phyloP scores from a whole-genome alignment of 2,888 invertebrate species.

The Halictus quadricinctus region DNA sequence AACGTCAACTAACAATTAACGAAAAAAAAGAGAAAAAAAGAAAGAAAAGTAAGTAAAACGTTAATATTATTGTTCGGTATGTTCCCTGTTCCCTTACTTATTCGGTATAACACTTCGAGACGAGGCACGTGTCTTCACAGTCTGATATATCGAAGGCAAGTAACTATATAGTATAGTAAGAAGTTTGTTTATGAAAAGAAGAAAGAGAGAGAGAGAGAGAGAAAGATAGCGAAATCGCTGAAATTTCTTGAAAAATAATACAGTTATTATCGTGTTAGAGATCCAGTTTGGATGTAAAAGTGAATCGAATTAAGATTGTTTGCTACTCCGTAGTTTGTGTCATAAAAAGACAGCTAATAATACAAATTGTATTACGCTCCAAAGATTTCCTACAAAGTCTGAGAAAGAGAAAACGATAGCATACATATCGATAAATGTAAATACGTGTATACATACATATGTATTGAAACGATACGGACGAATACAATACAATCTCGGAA shows the following conservation, averaged over 20 bases:
- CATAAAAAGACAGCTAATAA: background rate
- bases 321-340: background rate
- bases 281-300: background rate
- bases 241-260: background rate
- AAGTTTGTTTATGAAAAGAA: background rate
- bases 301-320: background rate
- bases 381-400: background rate
- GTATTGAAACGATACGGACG: background rate
- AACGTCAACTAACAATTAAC: constrained; percentile 14
- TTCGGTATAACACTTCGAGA: background rate
- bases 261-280: background rate
- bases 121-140: background rate
- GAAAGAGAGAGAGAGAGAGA: background rate
- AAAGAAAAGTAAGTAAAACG: constrained; percentile 10
- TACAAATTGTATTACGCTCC: background rate
- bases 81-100: background rate
- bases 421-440: background rate
- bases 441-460: background rate
- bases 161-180: background rate
- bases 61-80: background rate
- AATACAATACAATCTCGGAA: background rate
- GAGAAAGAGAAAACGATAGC: background rate
- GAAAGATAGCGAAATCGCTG: background rate
- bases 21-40: background rate
- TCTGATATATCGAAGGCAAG: background rate